These are phyloP conservation scores for Octonoba sinensis DNA, from an alignment of 2,888 invertebrate species.

Conservation along the genomic window DNA sequence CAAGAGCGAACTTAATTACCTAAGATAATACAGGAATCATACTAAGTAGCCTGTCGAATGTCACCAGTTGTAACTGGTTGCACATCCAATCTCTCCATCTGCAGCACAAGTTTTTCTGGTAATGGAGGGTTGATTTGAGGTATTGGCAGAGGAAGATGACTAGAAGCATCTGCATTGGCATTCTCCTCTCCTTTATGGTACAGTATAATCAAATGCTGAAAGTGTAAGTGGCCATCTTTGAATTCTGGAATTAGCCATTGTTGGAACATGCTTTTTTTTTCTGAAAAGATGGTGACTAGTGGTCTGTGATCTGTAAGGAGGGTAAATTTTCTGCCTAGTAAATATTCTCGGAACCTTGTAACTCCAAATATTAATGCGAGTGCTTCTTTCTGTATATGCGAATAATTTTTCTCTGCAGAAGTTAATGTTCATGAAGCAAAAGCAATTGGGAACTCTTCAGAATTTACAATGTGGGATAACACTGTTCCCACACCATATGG, in stretches of 20 bases:
- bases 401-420: too few species aligned
- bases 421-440: background rate
- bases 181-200: background rate
- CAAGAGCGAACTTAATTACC: too few species aligned
- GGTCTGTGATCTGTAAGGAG: background rate
- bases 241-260: background rate
- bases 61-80: background rate
- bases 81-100: background rate
- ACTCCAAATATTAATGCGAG: too few species aligned
- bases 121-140: background rate
- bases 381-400: too few species aligned
- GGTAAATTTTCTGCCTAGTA: background rate
- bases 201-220: background rate
- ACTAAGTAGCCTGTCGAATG: too few species aligned
- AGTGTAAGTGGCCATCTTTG: background rate
- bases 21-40: too few species aligned
- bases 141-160: background rate
- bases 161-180: background rate
- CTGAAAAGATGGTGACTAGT: background rate
- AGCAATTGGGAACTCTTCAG: background rate
- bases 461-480: background rate
- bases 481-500: background rate
- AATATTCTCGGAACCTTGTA: too few species aligned
- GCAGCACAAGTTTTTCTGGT: background rate
- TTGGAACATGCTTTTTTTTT: background rate